Base-by-base conservation (phyloP, 1,140 invertebrate genomes). In the Wiebesia pumilae region DNA sequence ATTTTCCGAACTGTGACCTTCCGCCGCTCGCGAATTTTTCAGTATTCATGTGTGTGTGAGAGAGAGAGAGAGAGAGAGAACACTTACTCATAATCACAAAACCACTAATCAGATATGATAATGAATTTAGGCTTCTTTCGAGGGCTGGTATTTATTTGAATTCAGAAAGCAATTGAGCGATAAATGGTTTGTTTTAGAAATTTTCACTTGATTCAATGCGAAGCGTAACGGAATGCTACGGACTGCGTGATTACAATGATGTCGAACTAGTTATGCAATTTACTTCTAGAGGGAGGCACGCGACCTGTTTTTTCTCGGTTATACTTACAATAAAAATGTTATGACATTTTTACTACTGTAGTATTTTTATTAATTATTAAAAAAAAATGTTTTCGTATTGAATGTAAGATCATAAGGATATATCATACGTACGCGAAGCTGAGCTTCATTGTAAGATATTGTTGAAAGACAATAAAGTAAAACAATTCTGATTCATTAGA, bases 1-100 rank as follows among this genome's bases (percentile, higher is more conserved):
- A 21, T 75, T 43, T 75, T 75, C 71, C 35, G 33, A 73, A 73
- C 71, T 27, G 30, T 69, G 19, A 47, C 40, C 40, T 75, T 75
- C 24, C 38, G 1, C 19, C 73, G 6, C 43, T 33, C n/a, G 47
- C 77, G 9, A 54, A 54, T 54, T 79, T 54, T 33, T 35, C 6
- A 27, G 9, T 79, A 3, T 2, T 27, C 43, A 14, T 71, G 38
- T 38, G 7, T 27, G 19, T 14, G 27, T 24, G 38, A 47, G 27
- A 62, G 58, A 27, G 27, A 2, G n/a, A n/a, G n/a, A n/a, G n/a
- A 40, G 38, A 47, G 27, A 62, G 58, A 27, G 27, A 2, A 27
- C 24, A 24, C 24, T 1, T 62, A 27, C 21, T 62, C 27, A 27
- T 62, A 62, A 62, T 62, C 24, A 1, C 3, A 10, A 62, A 24